A percentile compares a stretch with the other conserved stretches of the same genome.
These are phyloP conservation scores for Cryptophagus acutangulus DNA, from an alignment of 2,888 invertebrate genomes.

Conservation along the genomic window DNA sequence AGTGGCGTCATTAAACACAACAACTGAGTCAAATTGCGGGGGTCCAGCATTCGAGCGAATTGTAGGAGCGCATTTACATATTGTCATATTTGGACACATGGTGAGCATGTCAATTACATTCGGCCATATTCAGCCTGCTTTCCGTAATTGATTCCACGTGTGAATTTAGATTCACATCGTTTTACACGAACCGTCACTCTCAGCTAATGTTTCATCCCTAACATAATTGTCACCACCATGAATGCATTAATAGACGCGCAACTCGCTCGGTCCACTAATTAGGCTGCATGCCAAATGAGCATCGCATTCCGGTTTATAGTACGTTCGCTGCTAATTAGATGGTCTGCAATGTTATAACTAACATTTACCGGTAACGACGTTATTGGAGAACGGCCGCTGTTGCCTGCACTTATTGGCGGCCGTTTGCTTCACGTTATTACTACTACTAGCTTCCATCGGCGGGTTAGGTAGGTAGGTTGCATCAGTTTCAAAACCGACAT, in stretches of 20 bases:
- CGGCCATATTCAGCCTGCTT: slow-evolving; percentile 12
- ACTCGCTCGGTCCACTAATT: slow-evolving; percentile 22
- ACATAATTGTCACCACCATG: slow-evolving; percentile 22
- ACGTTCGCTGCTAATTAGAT: slow-evolving; percentile 23
- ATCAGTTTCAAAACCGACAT: too few relatives aligned
- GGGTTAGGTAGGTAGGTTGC: too few relatives aligned
- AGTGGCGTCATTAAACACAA: slow-evolving; percentile 36
- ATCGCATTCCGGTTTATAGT: not conserved
- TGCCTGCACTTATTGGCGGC: too few relatives aligned
- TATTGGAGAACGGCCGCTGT: slow-evolving; percentile 28
- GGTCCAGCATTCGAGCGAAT: slow-evolving; percentile 15
- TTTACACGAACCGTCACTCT: slow-evolving; percentile 20
- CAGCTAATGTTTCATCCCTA: slow-evolving; percentile 18
- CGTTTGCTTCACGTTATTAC: too few relatives aligned
- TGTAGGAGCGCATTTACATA: slow-evolving; percentile 29
- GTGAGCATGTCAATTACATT: slow-evolving; percentile 21
- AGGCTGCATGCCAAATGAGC: slow-evolving; percentile 26
- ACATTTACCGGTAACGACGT: slow-evolving; percentile 28
- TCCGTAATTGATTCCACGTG: slow-evolving; percentile 27
- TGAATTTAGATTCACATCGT: slow-evolving; percentile 20
- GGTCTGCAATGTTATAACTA: slow-evolving; percentile 28
- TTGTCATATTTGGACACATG: slow-evolving; percentile 24
- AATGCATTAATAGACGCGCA: slow-evolving; percentile 24
- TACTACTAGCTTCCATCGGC: too few relatives aligned
- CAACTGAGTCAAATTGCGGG: slow-evolving; percentile 34